Evolutionary conservation across 2,113 vertebrate genomes (phyloP).

Genomic region (Crotalus viridis): DNA sequence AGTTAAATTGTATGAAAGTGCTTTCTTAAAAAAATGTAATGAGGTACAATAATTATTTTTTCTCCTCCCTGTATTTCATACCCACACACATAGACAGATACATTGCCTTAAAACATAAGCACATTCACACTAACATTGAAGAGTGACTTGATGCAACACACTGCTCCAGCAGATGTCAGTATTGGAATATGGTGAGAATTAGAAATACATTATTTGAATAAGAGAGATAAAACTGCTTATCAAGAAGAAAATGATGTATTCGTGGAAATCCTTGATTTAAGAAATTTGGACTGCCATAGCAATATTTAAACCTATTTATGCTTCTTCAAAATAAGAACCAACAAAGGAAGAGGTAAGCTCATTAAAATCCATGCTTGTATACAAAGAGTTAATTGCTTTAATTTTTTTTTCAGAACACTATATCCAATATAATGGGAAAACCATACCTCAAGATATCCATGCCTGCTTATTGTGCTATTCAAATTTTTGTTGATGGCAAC

Average conservation of each 20-base stretch:
- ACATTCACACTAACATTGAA: not conserved
- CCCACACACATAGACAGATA: not conserved
- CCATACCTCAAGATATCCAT: too few species aligned
- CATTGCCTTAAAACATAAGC: not conserved
- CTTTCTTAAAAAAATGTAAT: not conserved
- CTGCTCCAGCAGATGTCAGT: constrained; percentile 58
- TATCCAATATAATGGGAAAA: not conserved
- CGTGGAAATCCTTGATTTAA: not conserved
- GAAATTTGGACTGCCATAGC: not conserved
- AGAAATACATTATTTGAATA: not conserved
- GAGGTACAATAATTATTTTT: not conserved
- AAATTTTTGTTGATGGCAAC: not conserved
- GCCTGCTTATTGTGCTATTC: not conserved
- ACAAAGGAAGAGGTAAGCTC: not conserved
- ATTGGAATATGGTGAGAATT: constrained; percentile 30
- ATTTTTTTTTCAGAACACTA: not conserved
- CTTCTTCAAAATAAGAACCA: not conserved
- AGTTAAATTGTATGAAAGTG: not conserved
- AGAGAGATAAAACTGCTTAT: not conserved
- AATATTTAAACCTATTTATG: not conserved
- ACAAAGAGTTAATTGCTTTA: not conserved
- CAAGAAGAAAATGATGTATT: not conserved
- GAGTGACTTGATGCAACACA: not conserved
- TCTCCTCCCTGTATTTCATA: not conserved
- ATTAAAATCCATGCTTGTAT: not conserved